phyloP scores from a whole-genome alignment of 2,797 vertebrate genomes.

The Melanogrammus aeglefinus region DNA sequence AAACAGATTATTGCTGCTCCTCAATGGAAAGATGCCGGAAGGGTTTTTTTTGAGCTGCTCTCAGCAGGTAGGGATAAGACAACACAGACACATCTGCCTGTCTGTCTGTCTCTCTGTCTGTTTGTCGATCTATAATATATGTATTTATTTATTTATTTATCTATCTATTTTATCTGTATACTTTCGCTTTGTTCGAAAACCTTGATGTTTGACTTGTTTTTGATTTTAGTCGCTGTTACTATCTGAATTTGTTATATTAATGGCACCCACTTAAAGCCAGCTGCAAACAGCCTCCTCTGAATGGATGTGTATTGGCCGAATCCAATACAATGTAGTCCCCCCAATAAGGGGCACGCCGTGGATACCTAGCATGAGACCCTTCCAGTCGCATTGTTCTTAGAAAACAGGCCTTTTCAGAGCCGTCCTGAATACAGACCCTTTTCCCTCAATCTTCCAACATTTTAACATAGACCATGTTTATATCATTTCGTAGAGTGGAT shows the following conservation, averaged over 20 bases:
- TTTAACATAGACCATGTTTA: conserved; percentile 3
- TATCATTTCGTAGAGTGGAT: conserved; percentile 6
- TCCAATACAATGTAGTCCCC: conserved; percentile 4
- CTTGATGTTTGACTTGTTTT: background rate
- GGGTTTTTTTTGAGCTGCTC: conserved; percentile 49
- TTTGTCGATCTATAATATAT: conserved; percentile 21
- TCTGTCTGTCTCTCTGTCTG: conserved; percentile 49
- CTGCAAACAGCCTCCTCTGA: conserved; percentile 15
- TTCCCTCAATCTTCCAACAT: background rate
- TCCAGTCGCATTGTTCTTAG: conserved; percentile 8
- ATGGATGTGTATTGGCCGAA: conserved; percentile 43
- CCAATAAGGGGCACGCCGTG: background rate
- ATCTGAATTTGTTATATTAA: background rate
- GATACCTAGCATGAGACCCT: conserved; percentile 14
- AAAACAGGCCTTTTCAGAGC: conserved; percentile 33
- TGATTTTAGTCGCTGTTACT: background rate
- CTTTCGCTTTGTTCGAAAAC: background rate
- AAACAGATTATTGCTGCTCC: conserved; percentile 73
- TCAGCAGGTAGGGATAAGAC: conserved; percentile 63
- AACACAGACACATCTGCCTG: conserved; percentile 62
- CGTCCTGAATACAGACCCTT: conserved; percentile 7
- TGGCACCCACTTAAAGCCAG: background rate
- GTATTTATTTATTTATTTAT: background rate
- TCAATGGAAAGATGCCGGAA: conserved; percentile 44
- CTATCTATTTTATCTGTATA: background rate